Conservation (phyloP, 2,888 invertebrate species). For the Scelioninae gen. 2 region DNA sequence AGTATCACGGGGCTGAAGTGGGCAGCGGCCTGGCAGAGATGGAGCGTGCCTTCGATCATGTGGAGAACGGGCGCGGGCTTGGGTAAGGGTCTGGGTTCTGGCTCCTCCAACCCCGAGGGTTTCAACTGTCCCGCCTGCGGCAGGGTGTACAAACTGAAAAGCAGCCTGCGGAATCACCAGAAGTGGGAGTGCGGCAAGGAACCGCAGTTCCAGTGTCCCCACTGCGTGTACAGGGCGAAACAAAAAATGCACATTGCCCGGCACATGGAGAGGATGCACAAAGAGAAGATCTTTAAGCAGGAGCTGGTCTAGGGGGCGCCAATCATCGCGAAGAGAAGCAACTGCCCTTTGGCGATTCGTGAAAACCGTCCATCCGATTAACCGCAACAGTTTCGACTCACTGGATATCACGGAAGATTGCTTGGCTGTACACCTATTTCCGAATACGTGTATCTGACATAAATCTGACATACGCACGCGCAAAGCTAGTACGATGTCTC, state of each 20-base stretch:
- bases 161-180: slow-evolving; percentile 78
- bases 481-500: not conserved
- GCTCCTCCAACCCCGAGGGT: slow-evolving; percentile 74
- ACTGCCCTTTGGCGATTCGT: slow-evolving; percentile 20
- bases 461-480: slow-evolving; percentile 3
- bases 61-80: slow-evolving; percentile 73
- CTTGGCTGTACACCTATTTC: slow-evolving; percentile 2
- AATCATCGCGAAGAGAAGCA: slow-evolving; percentile 24
- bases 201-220: slow-evolving; percentile 75
- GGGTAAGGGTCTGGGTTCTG: slow-evolving; percentile 69
- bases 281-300: slow-evolving; percentile 75
- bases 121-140: slow-evolving; percentile 90
- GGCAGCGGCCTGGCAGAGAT: slow-evolving; percentile 81
- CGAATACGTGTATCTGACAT: not conserved
- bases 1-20: slow-evolving; percentile 83
- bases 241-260: slow-evolving; percentile 76
- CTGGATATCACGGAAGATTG: slow-evolving; percentile 5
- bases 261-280: slow-evolving; percentile 77
- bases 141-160: slow-evolving; percentile 90
- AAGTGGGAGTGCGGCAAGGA: slow-evolving; percentile 76
- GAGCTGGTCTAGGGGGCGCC: slow-evolving; percentile 70
- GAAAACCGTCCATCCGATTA: slow-evolving; percentile 18
- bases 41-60: slow-evolving; percentile 75
- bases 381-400: not conserved
- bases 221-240: slow-evolving; percentile 75